A percentile compares a stretch with the other conserved stretches of the same genome.
phyloP scores from a whole-genome alignment of 1,140 invertebrate genomes.

The Bombus waltoni region DNA sequence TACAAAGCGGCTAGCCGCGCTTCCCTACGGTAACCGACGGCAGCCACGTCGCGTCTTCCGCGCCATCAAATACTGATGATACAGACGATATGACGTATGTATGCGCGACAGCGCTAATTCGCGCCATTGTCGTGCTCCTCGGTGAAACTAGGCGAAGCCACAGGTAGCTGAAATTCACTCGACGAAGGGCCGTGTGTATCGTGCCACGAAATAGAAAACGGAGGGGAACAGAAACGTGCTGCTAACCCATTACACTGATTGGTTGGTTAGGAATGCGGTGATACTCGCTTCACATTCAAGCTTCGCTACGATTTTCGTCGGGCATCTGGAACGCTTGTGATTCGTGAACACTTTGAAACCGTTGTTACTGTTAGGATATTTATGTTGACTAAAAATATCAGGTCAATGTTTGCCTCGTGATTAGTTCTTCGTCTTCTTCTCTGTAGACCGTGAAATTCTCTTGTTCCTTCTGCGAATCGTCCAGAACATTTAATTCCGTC shows the following conservation, averaged over 20 bases:
- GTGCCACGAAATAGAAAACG: conserved; percentile 30
- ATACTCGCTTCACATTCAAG: neutral
- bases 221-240: neutral
- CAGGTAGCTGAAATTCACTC: conserved; percentile 70
- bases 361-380: neutral
- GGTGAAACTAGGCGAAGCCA: conserved; percentile 75
- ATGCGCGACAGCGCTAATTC: conserved; percentile 76
- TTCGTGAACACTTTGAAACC: neutral
- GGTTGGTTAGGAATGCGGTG: conserved; percentile 8
- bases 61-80: conserved; percentile 80
- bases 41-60: conserved; percentile 67
- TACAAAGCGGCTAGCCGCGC: conserved; percentile 76
- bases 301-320: neutral
- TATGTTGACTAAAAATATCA: neutral
- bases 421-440: conserved; percentile 20
- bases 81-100: conserved; percentile 79
- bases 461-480: conserved; percentile 9
- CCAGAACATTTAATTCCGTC: conserved; percentile 36
- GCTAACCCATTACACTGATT: conserved; percentile 18
- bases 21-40: conserved; percentile 59
- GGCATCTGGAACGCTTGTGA: neutral
- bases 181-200: conserved; percentile 13
- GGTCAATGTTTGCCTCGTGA: neutral
- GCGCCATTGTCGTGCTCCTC: conserved; percentile 76
- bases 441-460: conserved; percentile 21